A percentile compares a stretch with the other conserved stretches of the same genome.
Evolutionary conservation across 2,797 vertebrate genomes (phyloP).

Genomic region (Forpus xanthops): DNA sequence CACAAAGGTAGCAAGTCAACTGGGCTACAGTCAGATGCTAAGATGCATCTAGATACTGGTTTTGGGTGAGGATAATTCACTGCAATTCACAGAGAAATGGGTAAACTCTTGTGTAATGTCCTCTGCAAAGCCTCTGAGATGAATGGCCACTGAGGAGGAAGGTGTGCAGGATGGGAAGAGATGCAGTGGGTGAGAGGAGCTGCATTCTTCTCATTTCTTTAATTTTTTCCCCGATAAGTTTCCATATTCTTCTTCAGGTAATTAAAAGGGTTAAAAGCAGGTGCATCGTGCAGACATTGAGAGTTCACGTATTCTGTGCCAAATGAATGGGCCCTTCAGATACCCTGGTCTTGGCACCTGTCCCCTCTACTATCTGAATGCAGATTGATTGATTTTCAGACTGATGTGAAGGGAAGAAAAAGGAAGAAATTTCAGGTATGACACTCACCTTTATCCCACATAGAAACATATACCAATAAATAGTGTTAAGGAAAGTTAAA

Average conservation of each 20-base stretch:
- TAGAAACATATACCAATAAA: neutral
- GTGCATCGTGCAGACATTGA: neutral
- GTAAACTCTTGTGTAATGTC: neutral
- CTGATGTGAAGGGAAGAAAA: neutral
- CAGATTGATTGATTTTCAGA: neutral
- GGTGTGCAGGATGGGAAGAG: neutral
- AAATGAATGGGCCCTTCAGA: slow-evolving; percentile 11
- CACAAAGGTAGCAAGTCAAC: neutral
- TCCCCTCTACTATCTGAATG: neutral
- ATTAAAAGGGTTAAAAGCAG: neutral
- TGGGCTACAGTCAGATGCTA: neutral
- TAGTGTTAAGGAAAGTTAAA: neutral
- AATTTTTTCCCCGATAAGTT: neutral
- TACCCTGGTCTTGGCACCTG: neutral
- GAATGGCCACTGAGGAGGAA: rapidly evolving
- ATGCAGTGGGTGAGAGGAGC: neutral
- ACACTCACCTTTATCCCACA: neutral
- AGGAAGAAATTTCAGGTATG: neutral
- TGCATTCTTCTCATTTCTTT: neutral
- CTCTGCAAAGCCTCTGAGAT: neutral
- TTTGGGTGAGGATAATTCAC: neutral
- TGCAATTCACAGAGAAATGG: neutral
- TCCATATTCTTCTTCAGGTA: neutral
- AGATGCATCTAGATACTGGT: neutral
- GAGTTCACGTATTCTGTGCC: neutral